Evolutionary conservation across 2,797 vertebrate genomes (phyloP).

Genomic region (Hydrolagus colliei): DNA sequence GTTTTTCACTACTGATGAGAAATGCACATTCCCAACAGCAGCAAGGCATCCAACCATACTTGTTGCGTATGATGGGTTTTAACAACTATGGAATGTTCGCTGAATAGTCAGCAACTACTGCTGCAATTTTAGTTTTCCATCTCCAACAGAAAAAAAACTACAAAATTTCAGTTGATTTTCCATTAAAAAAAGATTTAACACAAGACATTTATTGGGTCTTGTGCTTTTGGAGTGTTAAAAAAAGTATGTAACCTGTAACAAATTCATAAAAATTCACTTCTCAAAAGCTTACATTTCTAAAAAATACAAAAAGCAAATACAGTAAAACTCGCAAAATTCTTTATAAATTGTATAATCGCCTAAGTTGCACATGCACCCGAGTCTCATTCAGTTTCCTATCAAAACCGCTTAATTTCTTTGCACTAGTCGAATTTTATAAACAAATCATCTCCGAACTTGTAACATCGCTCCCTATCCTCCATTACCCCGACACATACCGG

Average conservation of each 20-base stretch:
- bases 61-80: neutral
- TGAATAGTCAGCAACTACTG: neutral
- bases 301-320: constrained; percentile 23
- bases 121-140: neutral
- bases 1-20: neutral
- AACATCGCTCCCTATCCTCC: too few species aligned
- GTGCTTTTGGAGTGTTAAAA: neutral
- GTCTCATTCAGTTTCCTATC: too few species aligned
- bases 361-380: too few species aligned
- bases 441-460: too few species aligned
- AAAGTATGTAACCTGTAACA: neutral
- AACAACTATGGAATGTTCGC: constrained; percentile 16
- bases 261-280: constrained; percentile 27
- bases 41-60: neutral
- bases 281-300: constrained; percentile 11
- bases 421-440: too few species aligned
- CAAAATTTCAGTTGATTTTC: neutral
- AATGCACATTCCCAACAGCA: neutral
- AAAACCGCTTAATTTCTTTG: too few species aligned
- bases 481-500: too few species aligned
- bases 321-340: too few species aligned
- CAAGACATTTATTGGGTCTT: too few species aligned
- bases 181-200: neutral
- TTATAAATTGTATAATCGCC: too few species aligned
- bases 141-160: neutral